Percentiles rank a stretch among this genome's conserved stretches.
Conservation (phyloP, 2,113 vertebrate species). For the Archocentrus centrarchus region DNA sequence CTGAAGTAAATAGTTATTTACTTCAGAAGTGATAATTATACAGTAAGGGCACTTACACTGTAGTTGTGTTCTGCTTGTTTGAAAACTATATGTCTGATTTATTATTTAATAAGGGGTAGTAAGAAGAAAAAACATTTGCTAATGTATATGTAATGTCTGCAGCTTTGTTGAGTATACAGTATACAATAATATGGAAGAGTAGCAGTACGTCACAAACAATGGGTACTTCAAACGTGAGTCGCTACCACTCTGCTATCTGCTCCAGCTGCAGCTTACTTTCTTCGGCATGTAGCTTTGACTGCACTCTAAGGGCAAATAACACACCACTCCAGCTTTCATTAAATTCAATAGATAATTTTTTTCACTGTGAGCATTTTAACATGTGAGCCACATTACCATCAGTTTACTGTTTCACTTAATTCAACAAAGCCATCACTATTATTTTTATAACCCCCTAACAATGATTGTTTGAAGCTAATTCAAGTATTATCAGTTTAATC, state of each 20-base stretch:
- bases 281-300: not conserved
- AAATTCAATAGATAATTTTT: not conserved
- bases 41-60: not conserved
- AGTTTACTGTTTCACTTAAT: not conserved
- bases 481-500: not conserved
- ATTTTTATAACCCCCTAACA: accelerated
- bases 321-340: not conserved
- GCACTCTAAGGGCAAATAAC: not conserved
- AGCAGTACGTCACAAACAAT: not conserved
- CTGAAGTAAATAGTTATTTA: constrained; percentile 2
- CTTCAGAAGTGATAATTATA: constrained; percentile 6
- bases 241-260: not conserved
- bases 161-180: not conserved
- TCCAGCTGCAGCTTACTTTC: not conserved
- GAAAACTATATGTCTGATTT: not conserved
- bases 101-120: not conserved
- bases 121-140: not conserved
- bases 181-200: not conserved
- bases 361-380: not conserved
- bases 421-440: not conserved
- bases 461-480: not conserved
- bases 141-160: not conserved
- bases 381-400: not conserved
- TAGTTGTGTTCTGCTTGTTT: not conserved
- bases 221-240: not conserved